phyloP scores from a whole-genome alignment of 2,797 vertebrate genomes.

The Catharus ustulatus region DNA sequence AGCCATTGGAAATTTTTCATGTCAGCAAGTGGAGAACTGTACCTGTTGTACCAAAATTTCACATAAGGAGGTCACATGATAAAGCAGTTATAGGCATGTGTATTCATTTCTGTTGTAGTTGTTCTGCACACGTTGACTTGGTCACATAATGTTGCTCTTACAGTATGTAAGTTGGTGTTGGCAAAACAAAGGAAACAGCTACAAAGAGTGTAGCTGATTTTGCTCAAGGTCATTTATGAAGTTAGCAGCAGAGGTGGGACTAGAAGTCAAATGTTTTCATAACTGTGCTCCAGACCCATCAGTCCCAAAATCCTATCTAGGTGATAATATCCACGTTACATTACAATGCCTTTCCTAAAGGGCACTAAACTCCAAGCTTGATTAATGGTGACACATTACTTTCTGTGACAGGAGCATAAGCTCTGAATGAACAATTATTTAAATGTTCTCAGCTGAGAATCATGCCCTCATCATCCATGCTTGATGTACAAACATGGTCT shows the following conservation, averaged over 20 bases:
- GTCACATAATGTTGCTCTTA: background rate
- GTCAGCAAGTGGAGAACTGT: background rate
- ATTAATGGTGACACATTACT: slow-evolving; percentile 51
- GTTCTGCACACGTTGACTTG: background rate
- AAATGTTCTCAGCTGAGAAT: slow-evolving; percentile 63
- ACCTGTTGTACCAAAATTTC: background rate
- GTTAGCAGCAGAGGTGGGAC: background rate
- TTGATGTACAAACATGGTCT: slow-evolving; percentile 69
- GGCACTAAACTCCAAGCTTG: slow-evolving; percentile 12
- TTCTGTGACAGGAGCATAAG: slow-evolving; percentile 54
- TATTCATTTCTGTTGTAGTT: background rate
- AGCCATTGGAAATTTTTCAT: background rate
- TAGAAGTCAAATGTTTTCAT: background rate
- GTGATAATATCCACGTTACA: background rate
- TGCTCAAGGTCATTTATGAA: background rate
- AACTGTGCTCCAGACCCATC: background rate
- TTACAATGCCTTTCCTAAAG: slow-evolving; percentile 41
- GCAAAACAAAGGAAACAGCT: background rate
- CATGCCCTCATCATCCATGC: slow-evolving; percentile 62
- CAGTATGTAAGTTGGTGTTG: background rate
- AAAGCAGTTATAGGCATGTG: background rate
- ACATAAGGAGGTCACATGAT: background rate
- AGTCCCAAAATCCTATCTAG: background rate
- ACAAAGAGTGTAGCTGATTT: background rate
- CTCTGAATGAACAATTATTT: slow-evolving; percentile 64